A percentile compares a stretch with the other conserved stretches of the same genome.
Evolutionary conservation across 2,888 invertebrate genomes (phyloP).

Genomic region (Melanchra persicariae): DNA sequence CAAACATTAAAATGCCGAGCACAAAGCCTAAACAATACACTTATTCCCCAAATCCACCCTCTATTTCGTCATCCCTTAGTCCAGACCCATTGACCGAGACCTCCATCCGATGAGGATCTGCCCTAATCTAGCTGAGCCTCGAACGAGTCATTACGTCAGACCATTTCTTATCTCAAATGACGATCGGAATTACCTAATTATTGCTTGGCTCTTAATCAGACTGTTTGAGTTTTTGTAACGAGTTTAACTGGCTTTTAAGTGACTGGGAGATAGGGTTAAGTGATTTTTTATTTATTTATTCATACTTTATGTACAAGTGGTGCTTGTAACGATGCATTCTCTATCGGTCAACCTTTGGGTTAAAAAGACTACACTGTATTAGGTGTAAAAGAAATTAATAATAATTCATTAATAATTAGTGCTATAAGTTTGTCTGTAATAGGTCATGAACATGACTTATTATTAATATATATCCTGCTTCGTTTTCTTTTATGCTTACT

Average conservation of each 20-base stretch:
- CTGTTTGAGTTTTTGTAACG: conserved; percentile 35
- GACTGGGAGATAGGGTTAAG: neutral
- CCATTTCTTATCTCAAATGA: conserved; percentile 60
- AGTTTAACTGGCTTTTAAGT: conserved; percentile 20
- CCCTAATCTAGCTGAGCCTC: conserved; percentile 63
- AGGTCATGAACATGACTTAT: too few relatives aligned
- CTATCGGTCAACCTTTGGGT: too few relatives aligned
- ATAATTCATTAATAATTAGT: too few relatives aligned
- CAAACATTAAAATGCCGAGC: conserved; percentile 26
- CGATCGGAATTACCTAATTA: conserved; percentile 64
- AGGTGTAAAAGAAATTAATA: too few relatives aligned
- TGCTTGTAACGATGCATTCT: too few relatives aligned
- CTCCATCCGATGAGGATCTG: conserved; percentile 50
- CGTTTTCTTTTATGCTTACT: too few relatives aligned
- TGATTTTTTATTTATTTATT: neutral
- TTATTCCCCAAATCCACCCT: conserved; percentile 32
- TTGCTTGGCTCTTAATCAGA: conserved; percentile 44
- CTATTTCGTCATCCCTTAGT: conserved; percentile 26
- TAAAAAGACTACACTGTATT: too few relatives aligned
- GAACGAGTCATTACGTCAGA: conserved; percentile 42
- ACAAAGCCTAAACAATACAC: conserved; percentile 28
- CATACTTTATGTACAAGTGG: too few relatives aligned
- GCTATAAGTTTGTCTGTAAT: too few relatives aligned
- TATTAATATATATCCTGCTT: too few relatives aligned
- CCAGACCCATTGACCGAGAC: conserved; percentile 62